Percentiles rank a stretch among this genome's conserved stretches.
Evolutionary conservation across 2,113 vertebrate species (phyloP).

Genomic region (Lophura nycthemera): DNA sequence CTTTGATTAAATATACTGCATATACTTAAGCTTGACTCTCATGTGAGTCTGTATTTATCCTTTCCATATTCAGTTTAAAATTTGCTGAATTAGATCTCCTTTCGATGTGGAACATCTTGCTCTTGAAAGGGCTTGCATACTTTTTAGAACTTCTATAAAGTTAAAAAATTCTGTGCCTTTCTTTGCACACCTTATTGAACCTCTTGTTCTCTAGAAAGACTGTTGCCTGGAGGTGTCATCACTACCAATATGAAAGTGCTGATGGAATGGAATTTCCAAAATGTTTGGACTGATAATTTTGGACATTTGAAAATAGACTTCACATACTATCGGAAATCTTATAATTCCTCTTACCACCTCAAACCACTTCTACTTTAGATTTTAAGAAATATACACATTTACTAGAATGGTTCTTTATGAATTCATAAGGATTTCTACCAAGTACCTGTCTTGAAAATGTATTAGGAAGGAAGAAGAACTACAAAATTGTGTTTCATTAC

Average conservation of each 20-base stretch:
- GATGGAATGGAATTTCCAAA: not conserved
- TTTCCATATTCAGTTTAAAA: not conserved
- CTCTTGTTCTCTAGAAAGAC: not conserved
- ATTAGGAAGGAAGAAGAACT: not conserved
- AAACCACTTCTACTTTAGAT: not conserved
- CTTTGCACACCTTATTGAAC: not conserved
- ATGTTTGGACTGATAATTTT: not conserved
- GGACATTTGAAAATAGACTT: not conserved
- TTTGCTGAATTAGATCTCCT: not conserved
- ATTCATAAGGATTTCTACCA: not conserved
- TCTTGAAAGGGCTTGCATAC: not conserved
- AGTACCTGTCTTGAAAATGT: not conserved
- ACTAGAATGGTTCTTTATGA: not conserved
- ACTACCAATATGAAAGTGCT: not conserved
- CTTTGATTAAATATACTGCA: not conserved
- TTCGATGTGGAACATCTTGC: not conserved
- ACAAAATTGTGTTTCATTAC: not conserved
- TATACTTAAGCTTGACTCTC: not conserved
- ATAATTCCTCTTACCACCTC: not conserved
- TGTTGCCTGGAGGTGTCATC: rapidly evolving
- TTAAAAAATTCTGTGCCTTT: not conserved
- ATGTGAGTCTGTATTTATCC: not conserved
- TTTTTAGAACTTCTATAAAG: not conserved
- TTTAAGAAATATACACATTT: not conserved
- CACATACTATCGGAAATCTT: not conserved